A percentile compares a stretch with the other conserved stretches of the same genome.
Conservation (phyloP, 2,113 vertebrate genomes). For the Archocentrus centrarchus region DNA sequence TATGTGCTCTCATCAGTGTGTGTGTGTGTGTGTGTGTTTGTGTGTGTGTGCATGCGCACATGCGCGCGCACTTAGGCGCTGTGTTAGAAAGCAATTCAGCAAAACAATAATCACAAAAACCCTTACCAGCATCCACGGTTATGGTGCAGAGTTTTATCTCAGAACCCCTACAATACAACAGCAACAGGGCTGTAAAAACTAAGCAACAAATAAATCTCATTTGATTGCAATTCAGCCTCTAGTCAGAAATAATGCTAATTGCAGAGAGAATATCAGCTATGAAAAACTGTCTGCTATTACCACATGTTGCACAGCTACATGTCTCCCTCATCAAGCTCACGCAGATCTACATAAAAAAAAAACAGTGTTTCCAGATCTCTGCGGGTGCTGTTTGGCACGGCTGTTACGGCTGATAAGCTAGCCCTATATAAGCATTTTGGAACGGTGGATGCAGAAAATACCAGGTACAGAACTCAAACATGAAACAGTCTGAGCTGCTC, state of each 20-base stretch:
- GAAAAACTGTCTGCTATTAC: background rate
- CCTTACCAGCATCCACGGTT: background rate
- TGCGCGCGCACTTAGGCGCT: background rate
- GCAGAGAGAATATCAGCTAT: background rate
- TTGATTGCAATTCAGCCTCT: constrained; percentile 16
- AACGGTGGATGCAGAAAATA: background rate
- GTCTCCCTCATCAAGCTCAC: background rate
- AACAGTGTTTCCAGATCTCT: background rate
- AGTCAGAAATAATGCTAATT: constrained; percentile 13
- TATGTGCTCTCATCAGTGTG: background rate
- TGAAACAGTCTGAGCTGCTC: no score
- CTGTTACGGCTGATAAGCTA: constrained; percentile 20
- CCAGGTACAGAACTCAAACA: no score
- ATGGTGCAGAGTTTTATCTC: background rate
- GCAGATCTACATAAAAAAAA: background rate
- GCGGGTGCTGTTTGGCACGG: background rate
- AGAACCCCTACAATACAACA: background rate
- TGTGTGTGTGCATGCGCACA: background rate
- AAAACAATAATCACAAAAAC: background rate
- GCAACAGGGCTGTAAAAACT: constrained; percentile 7
- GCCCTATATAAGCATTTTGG: background rate
- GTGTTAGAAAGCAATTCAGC: background rate
- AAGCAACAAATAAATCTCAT: constrained; percentile 5
- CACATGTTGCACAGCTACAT: background rate
- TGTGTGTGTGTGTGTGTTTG: no score